Base-by-base conservation (phyloP, 2,797 vertebrate genomes). In the Myoxocephalus aenaeus region DNA sequence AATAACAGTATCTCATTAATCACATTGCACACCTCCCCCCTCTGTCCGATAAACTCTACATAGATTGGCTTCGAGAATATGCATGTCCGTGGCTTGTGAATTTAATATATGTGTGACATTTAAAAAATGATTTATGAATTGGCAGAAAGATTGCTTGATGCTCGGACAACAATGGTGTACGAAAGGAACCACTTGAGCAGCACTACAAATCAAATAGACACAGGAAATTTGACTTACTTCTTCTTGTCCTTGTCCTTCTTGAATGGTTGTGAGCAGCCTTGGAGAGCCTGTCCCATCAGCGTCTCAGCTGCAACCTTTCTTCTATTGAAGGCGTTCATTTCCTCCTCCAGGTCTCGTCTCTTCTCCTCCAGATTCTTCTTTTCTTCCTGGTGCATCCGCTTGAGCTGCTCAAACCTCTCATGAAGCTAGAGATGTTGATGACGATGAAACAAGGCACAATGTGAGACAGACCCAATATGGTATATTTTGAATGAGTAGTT, bases 191-290 rank as follows among this genome's bases (percentile, higher is more conserved):
- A 53, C 10, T 29, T 32, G 12, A 68, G 59, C 29, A 73, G 51
- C 14, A 36, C 29, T 6, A 62, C 22, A 65, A 59, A 57, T 38
- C 20, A 65, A 66, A 75, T 11, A 15, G 36, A 59, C 8, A 25
- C 32, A 73, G 57, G 62, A 65, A 65, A 38, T 12, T 7, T 32
- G 61, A 96, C 97, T 96, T 96, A 98, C 97, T 97, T 98, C 94
- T 97, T 99, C 94, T 94, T 97, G 93, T 99, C 98, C 91, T 99
- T 99, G 92, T 99, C 98, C 93, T 97, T 99, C 92, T 96, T 97
- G 86, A 98, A 92, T 0, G 96, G 95, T 69, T 93, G 92, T 34
- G 93, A 92, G 80, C 96, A 96, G 85, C 96, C 96, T 80, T 97
- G 97, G 80, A 97, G 88, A 15, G 96, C 95, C 77, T 98, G 97